These are phyloP conservation scores for Isaurus tuberculatus DNA, from an alignment of 92 coral and sea anemone genomes.

Conservation along the genomic window DNA sequence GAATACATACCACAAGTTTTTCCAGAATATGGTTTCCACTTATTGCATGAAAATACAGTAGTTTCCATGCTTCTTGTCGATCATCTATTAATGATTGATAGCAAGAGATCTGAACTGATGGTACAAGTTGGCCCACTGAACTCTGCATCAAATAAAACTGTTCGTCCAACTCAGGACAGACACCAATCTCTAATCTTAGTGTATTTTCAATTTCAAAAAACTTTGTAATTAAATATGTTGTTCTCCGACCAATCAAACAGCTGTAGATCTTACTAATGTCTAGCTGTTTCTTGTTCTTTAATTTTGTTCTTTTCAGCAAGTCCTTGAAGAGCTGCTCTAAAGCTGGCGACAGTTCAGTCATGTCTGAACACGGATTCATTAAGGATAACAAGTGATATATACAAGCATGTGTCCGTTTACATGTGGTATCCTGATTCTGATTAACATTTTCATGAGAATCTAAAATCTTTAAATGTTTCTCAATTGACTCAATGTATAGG, in stretches of 20 bases:
- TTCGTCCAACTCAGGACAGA: constrained; percentile 5
- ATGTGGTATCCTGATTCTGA: constrained; percentile 12
- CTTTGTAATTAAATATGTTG: constrained; percentile 71
- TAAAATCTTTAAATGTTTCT: constrained; percentile 57
- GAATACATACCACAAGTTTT: constrained; percentile 83
- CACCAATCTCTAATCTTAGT: constrained; percentile 51
- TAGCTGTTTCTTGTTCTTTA: constrained; percentile 37
- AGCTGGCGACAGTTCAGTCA: constrained; percentile 58
- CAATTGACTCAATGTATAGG: constrained; percentile 70
- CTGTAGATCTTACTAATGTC: constrained; percentile 80
- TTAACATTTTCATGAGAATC: constrained; percentile 38
- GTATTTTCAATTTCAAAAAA: constrained; percentile 86
- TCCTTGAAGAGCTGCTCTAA: constrained; percentile 74
- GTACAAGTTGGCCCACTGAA: constrained; percentile 26
- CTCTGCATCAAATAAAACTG: constrained; percentile 4
- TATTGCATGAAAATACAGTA: constrained; percentile 78
- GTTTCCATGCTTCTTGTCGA: constrained; percentile 81
- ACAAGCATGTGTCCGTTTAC: constrained; percentile 26
- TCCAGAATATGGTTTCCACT: constrained; percentile 81
- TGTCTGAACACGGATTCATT: constrained; percentile 78
- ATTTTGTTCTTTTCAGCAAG: constrained; percentile 64
- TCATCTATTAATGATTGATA: constrained; percentile 71
- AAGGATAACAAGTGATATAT: constrained; percentile 75
- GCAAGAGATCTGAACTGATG: constrained; percentile 68
- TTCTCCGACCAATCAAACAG: constrained; percentile 72